Base-by-base conservation (phyloP, 1,140 invertebrate genomes). In the Dendroctonus valens region DNA sequence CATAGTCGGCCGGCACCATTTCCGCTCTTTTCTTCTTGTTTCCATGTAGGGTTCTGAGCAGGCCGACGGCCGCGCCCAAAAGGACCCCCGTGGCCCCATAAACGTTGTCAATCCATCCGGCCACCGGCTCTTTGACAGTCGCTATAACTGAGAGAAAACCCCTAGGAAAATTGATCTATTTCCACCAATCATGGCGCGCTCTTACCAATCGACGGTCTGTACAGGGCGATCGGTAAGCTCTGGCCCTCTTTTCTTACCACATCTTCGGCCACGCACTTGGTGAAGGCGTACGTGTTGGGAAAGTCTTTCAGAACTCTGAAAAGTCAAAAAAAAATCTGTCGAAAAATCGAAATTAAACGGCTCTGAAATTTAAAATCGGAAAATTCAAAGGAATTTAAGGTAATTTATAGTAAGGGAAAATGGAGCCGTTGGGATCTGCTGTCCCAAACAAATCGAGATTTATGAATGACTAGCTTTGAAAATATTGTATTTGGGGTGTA, bases 91-190 rank as follows among this genome's bases (percentile, higher is more conserved):
- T 89, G 37, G 89, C 86, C 41, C 90, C 90, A 77, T 89, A 91
- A 52, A 89, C 79, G 77, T 92, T 92, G 74, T 92, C 90, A 48
- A 90, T 86, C 90, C 90, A 93, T 7, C 89, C 88, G 5, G 75
- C 69, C 15, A 83, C 67, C 44, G 84, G 84, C 71, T 85, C 83
- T 61, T 79, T 76, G 48, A 79, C 81, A 7, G 84, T 83, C 0
- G 82, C 81, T 54, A 83, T 80, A 15, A 85, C 84, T 83, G 70
- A 11, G 78, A 78, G 70, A 8, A 48, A 26, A 26, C 26, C 26
- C 26, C 26, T n/a, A n/a, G 3, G 1, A 26, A 26, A 26, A 26
- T 3, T 26, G 26, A 26, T 26, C 26, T 2, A 26, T 2, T 26
- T 26, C 26, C 26, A 1, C 26, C 26, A 26, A 26, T 26, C 5